These are phyloP conservation scores for Scelioninae gen. 2 DNA, from an alignment of 2,888 invertebrate genomes.

Conservation along the genomic window DNA sequence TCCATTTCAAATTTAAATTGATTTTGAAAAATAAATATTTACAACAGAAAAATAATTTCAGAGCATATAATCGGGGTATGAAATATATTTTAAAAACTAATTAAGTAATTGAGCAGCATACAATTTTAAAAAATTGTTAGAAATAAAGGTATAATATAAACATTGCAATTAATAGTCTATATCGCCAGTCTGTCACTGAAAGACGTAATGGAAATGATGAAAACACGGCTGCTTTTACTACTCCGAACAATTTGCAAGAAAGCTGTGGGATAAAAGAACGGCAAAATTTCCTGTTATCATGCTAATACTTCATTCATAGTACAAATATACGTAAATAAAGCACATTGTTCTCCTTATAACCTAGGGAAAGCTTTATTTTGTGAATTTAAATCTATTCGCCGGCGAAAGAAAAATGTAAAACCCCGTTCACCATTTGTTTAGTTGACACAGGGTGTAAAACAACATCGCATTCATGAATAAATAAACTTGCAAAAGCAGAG, in stretches of 20 bases:
- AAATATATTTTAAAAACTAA: no score
- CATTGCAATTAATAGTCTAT: no score
- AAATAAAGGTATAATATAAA: no score
- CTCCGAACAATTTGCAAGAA: neutral
- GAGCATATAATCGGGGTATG: no score
- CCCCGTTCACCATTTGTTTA: neutral
- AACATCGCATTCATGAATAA: conserved; percentile 8
- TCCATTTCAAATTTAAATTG: no score
- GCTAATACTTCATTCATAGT: conserved; percentile 7
- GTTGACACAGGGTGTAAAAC: neutral
- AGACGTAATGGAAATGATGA: no score
- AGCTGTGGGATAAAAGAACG: neutral
- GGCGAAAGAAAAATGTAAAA: conserved; percentile 10
- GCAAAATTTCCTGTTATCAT: conserved; percentile 8
- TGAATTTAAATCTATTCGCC: neutral
- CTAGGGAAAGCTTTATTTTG: conserved; percentile 5
- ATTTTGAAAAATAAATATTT: no score
- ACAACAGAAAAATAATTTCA: no score
- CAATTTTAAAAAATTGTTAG: no score
- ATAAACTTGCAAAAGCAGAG: neutral
- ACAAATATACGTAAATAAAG: conserved; percentile 15
- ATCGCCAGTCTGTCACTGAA: no score
- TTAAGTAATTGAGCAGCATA: no score
- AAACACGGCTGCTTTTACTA: no score
- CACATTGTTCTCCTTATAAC: conserved; percentile 4